Conservation (phyloP, 2,888 invertebrate genomes). For the Cataglyphis cursor region DNA sequence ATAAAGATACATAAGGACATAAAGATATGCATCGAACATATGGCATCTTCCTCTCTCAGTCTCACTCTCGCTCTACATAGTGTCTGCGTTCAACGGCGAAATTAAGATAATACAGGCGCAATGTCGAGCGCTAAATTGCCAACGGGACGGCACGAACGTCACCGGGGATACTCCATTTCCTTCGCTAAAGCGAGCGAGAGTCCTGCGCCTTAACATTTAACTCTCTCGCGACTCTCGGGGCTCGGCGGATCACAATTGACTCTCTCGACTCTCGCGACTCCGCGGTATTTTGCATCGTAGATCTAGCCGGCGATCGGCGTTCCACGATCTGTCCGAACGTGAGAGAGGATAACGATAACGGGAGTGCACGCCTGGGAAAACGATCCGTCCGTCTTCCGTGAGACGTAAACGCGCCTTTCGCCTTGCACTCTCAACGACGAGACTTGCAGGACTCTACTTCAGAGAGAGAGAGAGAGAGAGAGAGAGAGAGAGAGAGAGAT, state of each 20-base stretch:
- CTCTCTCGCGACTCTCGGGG: not conserved
- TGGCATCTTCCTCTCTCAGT: not conserved
- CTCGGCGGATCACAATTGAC: conserved; percentile 37
- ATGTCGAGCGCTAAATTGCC: not conserved
- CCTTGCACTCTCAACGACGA: conserved; percentile 2
- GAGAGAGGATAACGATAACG: conserved; percentile 78
- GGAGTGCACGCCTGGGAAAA: conserved; percentile 78
- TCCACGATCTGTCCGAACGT: conserved; percentile 72
- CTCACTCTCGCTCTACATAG: not conserved
- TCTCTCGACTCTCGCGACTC: conserved; percentile 53
- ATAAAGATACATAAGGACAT: not conserved
- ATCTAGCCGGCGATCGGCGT: conserved; percentile 59
- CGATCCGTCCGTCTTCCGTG: conserved; percentile 73
- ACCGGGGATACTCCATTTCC: conserved; percentile 2
- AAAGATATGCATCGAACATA: not conserved
- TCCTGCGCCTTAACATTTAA: conserved; percentile 42
- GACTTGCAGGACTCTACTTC: not conserved
- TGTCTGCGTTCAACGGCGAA: not conserved
- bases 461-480: no score
- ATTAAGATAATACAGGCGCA: conserved; percentile 4
- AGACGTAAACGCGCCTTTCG: conserved; percentile 45
- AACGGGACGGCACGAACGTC: conserved; percentile 15
- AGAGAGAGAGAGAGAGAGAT: conserved; percentile 23
- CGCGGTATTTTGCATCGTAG: conserved; percentile 65
- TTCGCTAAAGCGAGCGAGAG: not conserved